These are phyloP conservation scores for Athalia cordata DNA, from an alignment of 2,888 invertebrate genomes.

Conservation along the genomic window DNA sequence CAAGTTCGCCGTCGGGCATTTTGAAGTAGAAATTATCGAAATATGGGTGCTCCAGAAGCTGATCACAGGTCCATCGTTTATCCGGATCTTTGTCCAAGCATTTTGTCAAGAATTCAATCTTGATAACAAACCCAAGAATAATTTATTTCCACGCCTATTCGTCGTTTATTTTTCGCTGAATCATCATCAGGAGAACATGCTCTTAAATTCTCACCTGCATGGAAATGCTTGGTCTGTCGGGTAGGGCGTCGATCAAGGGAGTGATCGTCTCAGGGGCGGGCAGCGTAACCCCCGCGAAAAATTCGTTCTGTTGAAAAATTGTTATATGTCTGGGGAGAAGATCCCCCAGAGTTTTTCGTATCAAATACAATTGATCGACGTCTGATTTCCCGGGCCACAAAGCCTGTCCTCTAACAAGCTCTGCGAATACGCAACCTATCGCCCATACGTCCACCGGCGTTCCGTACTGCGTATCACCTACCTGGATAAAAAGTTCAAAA, in stretches of 20 bases:
- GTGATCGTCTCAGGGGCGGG: constrained; percentile 93
- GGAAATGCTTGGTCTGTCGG: constrained; percentile 77
- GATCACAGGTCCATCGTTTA: constrained; percentile 93
- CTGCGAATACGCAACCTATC: constrained; percentile 94
- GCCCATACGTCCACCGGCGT: constrained; percentile 99
- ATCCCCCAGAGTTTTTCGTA: constrained; percentile 95
- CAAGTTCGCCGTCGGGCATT: constrained; percentile 83
- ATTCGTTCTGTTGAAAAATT: constrained; percentile 96
- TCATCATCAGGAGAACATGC: not conserved
- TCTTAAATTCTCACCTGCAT: constrained; percentile 58
- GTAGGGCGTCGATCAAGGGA: constrained; percentile 90
- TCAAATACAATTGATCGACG: constrained; percentile 97
- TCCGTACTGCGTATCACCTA: constrained; percentile 95
- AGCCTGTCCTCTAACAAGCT: constrained; percentile 91
- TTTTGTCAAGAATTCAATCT: constrained; percentile 80
- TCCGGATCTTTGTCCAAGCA: constrained; percentile 97
- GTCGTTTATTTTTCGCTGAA: not conserved
- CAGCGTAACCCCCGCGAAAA: constrained; percentile 92
- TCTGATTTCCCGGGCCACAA: constrained; percentile 99
- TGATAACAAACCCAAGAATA: constrained; percentile 39
- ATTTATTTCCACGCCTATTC: not conserved
- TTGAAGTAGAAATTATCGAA: constrained; percentile 92
- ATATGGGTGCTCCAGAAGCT: constrained; percentile 91
- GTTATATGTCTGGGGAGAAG: constrained; percentile 95
- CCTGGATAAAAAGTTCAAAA: constrained; percentile 69